These are phyloP conservation scores for Meloidogyne chitwoodi DNA, from an alignment of 1,140 invertebrate genomes.

Conservation along the genomic window DNA sequence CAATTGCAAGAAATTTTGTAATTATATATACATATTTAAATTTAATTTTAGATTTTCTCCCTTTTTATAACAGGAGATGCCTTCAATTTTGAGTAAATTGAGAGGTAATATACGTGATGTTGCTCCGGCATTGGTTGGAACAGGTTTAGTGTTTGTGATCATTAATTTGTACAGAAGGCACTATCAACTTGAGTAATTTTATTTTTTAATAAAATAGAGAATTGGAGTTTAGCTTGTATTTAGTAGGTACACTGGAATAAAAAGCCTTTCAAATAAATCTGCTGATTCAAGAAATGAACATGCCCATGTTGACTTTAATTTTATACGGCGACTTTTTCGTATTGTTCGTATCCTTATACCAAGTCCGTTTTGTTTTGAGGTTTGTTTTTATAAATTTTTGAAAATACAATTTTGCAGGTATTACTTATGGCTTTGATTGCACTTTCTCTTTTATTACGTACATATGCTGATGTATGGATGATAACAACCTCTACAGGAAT, in stretches of 20 bases:
- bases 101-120: conserved; percentile 20
- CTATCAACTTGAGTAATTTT: conserved; percentile 28
- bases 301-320: conserved; percentile 79
- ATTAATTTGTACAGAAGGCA: conserved; percentile 28
- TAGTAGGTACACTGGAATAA: not conserved
- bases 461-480: conserved; percentile 92
- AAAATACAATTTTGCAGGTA: conserved; percentile 63
- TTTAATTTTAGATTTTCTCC: not conserved
- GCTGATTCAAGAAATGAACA: conserved; percentile 64
- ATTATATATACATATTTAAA: too few relatives aligned
- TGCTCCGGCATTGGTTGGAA: conserved; percentile 35
- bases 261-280: not conserved
- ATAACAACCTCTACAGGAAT: conserved; percentile 69
- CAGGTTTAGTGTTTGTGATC: conserved; percentile 19
- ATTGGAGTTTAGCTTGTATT: not conserved
- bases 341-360: conserved; percentile 81
- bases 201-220: not conserved
- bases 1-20: too few relatives aligned
- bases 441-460: conserved; percentile 74
- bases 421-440: conserved; percentile 79
- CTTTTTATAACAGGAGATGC: conserved; percentile 5
- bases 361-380: conserved; percentile 64
- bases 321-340: conserved; percentile 73
- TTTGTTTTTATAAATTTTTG: conserved; percentile 33
- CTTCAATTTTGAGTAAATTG: conserved; percentile 22